Percentiles rank a stretch among this genome's conserved stretches.
phyloP scores from a whole-genome alignment of 2,888 invertebrate species.

The Halictus quadricinctus region DNA sequence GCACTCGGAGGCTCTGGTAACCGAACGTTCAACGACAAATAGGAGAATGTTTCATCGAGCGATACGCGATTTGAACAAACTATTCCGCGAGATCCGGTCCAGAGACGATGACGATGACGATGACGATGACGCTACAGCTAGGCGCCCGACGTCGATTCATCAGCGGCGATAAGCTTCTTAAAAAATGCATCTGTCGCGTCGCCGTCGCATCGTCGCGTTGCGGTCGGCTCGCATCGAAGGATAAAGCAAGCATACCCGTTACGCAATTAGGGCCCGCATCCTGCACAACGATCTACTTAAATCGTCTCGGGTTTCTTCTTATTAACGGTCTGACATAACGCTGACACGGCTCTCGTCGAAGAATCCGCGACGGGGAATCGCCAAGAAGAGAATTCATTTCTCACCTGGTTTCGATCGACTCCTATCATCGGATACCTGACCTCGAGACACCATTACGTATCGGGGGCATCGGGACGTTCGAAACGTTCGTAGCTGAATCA shows the following conservation, averaged over 20 bases:
- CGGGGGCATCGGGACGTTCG: too few species aligned
- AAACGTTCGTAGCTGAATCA: too few species aligned
- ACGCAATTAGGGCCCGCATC: slow-evolving; percentile 68
- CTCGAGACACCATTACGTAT: too few species aligned
- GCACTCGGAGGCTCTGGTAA: background rate
- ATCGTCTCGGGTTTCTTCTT: slow-evolving; percentile 36
- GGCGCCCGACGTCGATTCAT: slow-evolving; percentile 66
- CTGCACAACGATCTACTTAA: slow-evolving; percentile 52
- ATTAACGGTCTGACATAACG: slow-evolving; percentile 1
- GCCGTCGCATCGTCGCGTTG: slow-evolving; percentile 16
- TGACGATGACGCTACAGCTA: slow-evolving; percentile 47
- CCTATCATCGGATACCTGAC: background rate
- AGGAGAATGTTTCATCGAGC: background rate
- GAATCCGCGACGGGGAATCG: background rate
- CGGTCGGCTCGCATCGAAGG: slow-evolving; percentile 51
- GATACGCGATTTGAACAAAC: slow-evolving; percentile 35
- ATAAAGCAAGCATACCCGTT: slow-evolving; percentile 56
- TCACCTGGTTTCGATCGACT: background rate
- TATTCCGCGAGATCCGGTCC: slow-evolving; percentile 43
- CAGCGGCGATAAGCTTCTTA: slow-evolving; percentile 64
- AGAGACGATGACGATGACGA: slow-evolving; percentile 56
- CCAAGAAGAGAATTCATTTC: background rate
- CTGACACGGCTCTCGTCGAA: background rate
- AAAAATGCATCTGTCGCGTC: slow-evolving; percentile 59
- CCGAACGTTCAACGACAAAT: background rate